These are phyloP conservation scores for Crocodylus rhombifer DNA, from an alignment of 2,797 vertebrate species.

Conservation along the genomic window DNA sequence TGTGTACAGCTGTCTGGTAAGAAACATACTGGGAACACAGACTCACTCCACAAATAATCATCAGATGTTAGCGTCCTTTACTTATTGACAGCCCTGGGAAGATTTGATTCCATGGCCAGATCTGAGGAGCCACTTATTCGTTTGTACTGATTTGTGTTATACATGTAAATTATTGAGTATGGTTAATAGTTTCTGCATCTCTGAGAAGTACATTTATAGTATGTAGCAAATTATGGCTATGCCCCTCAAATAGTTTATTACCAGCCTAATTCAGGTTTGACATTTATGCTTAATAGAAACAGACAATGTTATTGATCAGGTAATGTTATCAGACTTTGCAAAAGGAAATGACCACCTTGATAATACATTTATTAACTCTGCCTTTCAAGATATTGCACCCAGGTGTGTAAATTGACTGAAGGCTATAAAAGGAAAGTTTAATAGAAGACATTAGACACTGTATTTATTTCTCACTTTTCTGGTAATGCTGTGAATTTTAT, in stretches of 20 bases:
- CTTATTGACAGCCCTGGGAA: neutral
- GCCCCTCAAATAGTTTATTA: neutral
- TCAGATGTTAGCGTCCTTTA: neutral
- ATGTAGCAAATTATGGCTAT: neutral
- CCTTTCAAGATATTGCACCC: neutral
- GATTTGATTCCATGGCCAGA: neutral
- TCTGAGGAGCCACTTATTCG: neutral
- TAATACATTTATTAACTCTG: neutral
- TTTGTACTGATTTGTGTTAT: neutral
- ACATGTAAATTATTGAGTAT: neutral
- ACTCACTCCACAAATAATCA: neutral
- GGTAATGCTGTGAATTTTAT: neutral
- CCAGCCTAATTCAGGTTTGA: neutral
- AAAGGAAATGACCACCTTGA: neutral
- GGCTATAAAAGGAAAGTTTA: conserved; percentile 16
- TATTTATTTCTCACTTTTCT: neutral
- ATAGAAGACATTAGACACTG: neutral
- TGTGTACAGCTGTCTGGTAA: too few relatives aligned
- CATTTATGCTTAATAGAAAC: neutral
- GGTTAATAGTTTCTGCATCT: neutral
- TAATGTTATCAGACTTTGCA: neutral
- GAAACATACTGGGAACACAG: neutral
- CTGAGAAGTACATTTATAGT: neutral
- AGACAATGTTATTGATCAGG: neutral
- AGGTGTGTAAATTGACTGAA: neutral